These are phyloP conservation scores for Campoletis raptor DNA, from an alignment of 2,888 invertebrate genomes.

Conservation along the genomic window DNA sequence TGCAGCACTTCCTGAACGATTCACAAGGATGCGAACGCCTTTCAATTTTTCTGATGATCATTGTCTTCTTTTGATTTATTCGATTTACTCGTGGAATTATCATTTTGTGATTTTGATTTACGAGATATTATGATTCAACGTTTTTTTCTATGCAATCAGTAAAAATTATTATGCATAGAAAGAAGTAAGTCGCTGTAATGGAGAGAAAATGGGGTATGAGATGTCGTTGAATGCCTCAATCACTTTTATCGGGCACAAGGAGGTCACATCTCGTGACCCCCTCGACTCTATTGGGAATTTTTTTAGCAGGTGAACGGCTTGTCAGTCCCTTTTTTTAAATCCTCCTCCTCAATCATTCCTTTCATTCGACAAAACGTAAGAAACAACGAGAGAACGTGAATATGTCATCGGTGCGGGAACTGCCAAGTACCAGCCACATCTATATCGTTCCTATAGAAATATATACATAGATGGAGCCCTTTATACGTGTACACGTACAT, in stretches of 20 bases:
- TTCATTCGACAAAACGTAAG: conserved; percentile 64
- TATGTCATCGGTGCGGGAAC: conserved; percentile 52
- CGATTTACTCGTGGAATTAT: not conserved
- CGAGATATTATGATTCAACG: not conserved
- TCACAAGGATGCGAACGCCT: not conserved
- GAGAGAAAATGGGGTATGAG: not conserved
- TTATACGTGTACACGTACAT: conserved; percentile 15
- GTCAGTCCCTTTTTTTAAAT: conserved; percentile 38
- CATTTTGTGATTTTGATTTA: not conserved
- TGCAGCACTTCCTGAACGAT: conserved; percentile 31
- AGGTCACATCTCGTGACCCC: conserved; percentile 41
- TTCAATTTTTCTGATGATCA: not conserved
- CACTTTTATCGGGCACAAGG: conserved; percentile 38
- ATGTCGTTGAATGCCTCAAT: conserved; percentile 51
- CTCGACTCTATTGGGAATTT: conserved; percentile 20
- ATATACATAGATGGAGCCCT: conserved; percentile 3
- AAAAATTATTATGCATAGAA: not conserved
- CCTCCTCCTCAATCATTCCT: conserved; percentile 66
- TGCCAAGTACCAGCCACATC: conserved; percentile 15
- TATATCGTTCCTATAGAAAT: not conserved
- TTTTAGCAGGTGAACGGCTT: conserved; percentile 46
- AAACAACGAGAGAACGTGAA: conserved; percentile 40
- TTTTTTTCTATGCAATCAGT: not conserved
- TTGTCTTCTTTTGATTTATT: not conserved
- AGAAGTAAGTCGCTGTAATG: not conserved